A percentile compares a stretch with the other conserved stretches of the same genome.
phyloP scores from a whole-genome alignment of 2,888 invertebrate species.

The Melinaea menophilus region DNA sequence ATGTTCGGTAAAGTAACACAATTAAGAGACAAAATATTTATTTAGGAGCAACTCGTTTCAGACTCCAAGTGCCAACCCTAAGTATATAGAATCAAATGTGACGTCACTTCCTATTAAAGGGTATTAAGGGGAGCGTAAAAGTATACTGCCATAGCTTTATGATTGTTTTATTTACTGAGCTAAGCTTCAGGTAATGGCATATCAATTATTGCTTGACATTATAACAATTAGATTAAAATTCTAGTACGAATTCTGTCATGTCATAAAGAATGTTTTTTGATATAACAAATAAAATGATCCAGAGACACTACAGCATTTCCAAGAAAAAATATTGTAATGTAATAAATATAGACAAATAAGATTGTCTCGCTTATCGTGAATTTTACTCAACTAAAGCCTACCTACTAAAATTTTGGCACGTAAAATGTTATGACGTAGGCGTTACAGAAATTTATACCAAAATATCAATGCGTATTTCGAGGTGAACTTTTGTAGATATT shows the following conservation, averaged over 20 bases:
- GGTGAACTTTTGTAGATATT: not conserved
- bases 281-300: too few relatives aligned
- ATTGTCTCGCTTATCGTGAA: not conserved
- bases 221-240: not conserved
- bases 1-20: not conserved
- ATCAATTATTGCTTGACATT: conserved; percentile 16
- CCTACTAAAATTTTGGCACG: not conserved
- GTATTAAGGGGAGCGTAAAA: conserved; percentile 27
- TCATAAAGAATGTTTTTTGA: too few relatives aligned
- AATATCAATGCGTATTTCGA: not conserved
- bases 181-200: conserved; percentile 23
- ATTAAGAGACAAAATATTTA: conserved; percentile 2
- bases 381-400: not conserved
- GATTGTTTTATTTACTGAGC: conserved; percentile 26
- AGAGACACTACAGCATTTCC: too few relatives aligned
- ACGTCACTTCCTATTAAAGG: conserved; percentile 25
- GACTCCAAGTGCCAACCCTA: conserved; percentile 10
- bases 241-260: too few relatives aligned
- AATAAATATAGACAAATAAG: not conserved
- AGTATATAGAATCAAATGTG: conserved; percentile 15
- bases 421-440: not conserved
- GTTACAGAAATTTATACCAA: not conserved
- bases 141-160: conserved; percentile 25
- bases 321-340: not conserved
- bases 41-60: not conserved